phyloP scores from a whole-genome alignment of 2,797 vertebrate species.

The Coranthus polyacanthus region DNA sequence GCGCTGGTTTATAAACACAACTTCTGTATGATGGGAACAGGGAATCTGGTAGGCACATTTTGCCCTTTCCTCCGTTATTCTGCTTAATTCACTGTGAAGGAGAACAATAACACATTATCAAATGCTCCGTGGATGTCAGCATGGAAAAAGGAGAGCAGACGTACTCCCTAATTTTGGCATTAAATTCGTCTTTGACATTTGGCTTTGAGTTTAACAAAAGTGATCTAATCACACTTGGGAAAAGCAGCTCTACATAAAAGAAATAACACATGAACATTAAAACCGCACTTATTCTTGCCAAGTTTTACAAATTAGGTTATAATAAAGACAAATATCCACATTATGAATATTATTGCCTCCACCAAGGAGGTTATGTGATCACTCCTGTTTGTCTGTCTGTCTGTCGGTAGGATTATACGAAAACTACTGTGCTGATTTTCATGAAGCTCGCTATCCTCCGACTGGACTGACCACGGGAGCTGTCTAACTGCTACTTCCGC shows the following conservation, averaged over 20 bases:
- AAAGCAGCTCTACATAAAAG: constrained; percentile 48
- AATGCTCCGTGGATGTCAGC: constrained; percentile 15
- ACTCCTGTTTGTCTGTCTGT: too few species aligned
- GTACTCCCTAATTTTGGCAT: constrained; percentile 52
- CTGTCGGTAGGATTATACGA: too few species aligned
- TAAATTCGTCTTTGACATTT: constrained; percentile 61
- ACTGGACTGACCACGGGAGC: too few species aligned
- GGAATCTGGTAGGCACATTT: constrained; percentile 41
- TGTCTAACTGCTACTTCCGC: too few species aligned
- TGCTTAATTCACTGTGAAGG: constrained; percentile 54
- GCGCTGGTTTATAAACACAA: constrained; percentile 60
- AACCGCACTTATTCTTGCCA: constrained; percentile 43
- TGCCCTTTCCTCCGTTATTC: constrained; percentile 31
- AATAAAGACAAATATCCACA: constrained; percentile 1
- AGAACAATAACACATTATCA: constrained; percentile 64
- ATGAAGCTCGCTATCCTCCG: too few species aligned
- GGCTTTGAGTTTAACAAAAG: constrained; percentile 56
- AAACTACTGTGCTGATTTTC: too few species aligned
- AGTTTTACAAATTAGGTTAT: constrained; percentile 47
- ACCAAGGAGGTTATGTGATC: too few species aligned
- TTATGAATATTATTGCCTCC: not conserved
- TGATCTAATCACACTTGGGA: constrained; percentile 69
- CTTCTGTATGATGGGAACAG: constrained; percentile 68
- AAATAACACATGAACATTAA: constrained; percentile 46
- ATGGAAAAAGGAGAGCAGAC: constrained; percentile 19